Conservation (phyloP, 2,888 invertebrate genomes). For the Spilarctia lutea region DNA sequence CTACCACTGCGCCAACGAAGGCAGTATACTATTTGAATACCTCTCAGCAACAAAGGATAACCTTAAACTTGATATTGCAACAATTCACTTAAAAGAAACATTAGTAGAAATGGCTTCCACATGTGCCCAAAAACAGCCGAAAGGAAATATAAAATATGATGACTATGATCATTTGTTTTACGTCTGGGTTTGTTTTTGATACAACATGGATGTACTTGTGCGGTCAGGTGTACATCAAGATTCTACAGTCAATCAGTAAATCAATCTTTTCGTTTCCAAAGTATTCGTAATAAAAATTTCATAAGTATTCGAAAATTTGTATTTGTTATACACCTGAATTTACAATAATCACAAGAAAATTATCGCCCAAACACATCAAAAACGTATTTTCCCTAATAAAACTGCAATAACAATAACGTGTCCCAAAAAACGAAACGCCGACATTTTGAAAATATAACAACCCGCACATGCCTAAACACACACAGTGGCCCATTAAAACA, state of each 20-base stretch:
- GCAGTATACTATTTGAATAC: too few relatives aligned
- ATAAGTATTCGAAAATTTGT: not conserved
- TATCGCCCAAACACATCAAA: slow-evolving; percentile 46
- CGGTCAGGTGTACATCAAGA: too few relatives aligned
- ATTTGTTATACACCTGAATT: slow-evolving; percentile 10
- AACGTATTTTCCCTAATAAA: slow-evolving; percentile 44
- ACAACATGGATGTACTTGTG: too few relatives aligned
- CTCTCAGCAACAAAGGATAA: too few relatives aligned
- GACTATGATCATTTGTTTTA: too few relatives aligned
- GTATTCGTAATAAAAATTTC: not conserved
- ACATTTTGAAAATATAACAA: slow-evolving; percentile 62
- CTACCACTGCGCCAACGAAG: too few relatives aligned
- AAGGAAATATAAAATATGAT: too few relatives aligned
- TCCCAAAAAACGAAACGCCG: slow-evolving; percentile 60
- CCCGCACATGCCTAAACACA: slow-evolving; percentile 65
- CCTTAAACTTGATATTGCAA: too few relatives aligned
- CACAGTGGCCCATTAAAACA: slow-evolving; percentile 69
- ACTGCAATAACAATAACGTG: slow-evolving; percentile 56
- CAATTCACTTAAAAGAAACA: too few relatives aligned
- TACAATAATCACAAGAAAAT: slow-evolving; percentile 25
- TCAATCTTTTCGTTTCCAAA: not conserved
- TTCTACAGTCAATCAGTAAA: not conserved
- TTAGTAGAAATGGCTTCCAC: too few relatives aligned
- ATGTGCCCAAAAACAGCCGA: too few relatives aligned
- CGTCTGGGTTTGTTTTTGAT: too few relatives aligned